phyloP scores from a whole-genome alignment of 2,797 vertebrate species.

The Peromyscus eremicus region DNA sequence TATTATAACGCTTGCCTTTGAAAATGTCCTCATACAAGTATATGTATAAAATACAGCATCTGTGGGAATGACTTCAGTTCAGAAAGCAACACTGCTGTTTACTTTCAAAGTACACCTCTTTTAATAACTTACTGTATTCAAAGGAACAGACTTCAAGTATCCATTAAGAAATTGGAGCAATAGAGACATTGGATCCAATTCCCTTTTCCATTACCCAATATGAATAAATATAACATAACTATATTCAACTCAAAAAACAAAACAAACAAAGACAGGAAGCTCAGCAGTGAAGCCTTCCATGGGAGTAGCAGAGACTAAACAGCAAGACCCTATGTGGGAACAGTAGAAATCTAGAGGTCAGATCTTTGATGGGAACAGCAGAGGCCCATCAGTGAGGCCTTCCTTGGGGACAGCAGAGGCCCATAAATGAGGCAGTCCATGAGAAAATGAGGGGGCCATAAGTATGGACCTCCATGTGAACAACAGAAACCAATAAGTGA shows the following conservation, averaged over 20 bases:
- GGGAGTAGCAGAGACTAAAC: too few species aligned
- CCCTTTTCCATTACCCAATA: not conserved
- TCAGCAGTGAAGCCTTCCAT: not conserved
- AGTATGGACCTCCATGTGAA: too few species aligned
- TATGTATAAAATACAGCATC: not conserved
- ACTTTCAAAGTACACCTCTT: not conserved
- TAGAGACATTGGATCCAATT: not conserved
- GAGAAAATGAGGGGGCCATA: too few species aligned
- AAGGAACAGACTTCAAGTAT: conserved; percentile 38
- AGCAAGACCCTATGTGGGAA: too few species aligned
- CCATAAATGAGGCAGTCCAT: too few species aligned
- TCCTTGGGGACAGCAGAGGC: too few species aligned
- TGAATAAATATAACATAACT: not conserved
- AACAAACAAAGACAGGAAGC: not conserved
- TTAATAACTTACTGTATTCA: not conserved
- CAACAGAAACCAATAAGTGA: too few species aligned
- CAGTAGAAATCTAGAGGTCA: too few species aligned
- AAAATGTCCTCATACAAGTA: not conserved
- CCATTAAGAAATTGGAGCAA: not conserved
- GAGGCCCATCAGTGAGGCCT: too few species aligned
- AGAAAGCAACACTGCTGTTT: conserved; percentile 7
- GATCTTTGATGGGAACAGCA: too few species aligned
- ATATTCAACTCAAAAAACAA: not conserved
- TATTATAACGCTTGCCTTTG: not conserved
- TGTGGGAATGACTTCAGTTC: not conserved